Evolutionary conservation across 2,113 vertebrate species (phyloP).

Genomic region (Aspiorhynchus laticeps): DNA sequence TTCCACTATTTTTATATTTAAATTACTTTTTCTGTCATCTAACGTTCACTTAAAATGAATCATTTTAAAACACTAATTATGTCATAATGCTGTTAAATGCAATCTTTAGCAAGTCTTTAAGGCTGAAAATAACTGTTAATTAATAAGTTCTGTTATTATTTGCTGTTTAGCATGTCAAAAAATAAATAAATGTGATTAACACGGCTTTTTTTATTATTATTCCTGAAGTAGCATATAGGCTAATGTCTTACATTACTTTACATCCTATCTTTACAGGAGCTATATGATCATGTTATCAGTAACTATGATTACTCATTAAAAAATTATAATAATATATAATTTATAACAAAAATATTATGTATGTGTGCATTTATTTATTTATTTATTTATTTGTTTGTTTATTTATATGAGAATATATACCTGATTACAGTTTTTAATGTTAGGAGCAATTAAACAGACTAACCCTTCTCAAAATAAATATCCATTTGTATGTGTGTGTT

Average conservation of each 20-base stretch:
- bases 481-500: neutral
- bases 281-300: neutral
- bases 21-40: neutral
- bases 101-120: neutral
- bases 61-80: neutral
- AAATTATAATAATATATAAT: no score
- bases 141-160: neutral
- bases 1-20: neutral
- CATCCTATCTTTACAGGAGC: neutral
- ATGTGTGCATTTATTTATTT: no score
- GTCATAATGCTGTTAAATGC: neutral
- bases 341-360: no score
- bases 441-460: no score
- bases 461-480: no score
- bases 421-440: no score
- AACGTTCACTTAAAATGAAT: neutral
- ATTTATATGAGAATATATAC: no score
- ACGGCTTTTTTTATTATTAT: neutral
- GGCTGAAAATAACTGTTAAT: neutral
- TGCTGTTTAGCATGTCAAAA: neutral
- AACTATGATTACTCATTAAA: neutral
- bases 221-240: neutral
- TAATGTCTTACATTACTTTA: no score
- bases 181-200: neutral
- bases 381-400: no score